phyloP scores from a whole-genome alignment of 2,113 vertebrate genomes.

The Falco punctatus region DNA sequence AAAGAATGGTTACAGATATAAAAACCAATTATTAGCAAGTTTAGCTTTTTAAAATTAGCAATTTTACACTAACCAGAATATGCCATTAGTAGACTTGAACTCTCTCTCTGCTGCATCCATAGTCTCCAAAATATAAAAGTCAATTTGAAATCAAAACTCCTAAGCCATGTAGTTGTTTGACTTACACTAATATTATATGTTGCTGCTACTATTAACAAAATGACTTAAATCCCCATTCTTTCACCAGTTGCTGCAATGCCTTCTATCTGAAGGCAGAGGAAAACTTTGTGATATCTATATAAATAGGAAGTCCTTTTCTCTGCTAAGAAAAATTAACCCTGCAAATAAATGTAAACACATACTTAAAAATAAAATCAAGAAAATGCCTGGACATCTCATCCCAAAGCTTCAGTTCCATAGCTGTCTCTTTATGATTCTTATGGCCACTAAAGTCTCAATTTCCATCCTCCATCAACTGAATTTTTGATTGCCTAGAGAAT shows the following conservation, averaged over 20 bases:
- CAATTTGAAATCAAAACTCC: background rate
- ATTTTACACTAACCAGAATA: background rate
- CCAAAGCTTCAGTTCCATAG: background rate
- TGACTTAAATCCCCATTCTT: background rate
- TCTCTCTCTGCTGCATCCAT: background rate
- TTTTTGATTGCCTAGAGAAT: background rate
- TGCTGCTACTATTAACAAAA: background rate
- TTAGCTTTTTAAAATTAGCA: background rate
- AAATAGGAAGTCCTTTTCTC: background rate
- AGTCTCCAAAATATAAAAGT: background rate
- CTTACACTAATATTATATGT: background rate
- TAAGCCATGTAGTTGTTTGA: background rate
- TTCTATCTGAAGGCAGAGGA: background rate
- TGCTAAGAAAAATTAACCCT: background rate
- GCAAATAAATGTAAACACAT: background rate
- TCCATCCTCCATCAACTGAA: accelerated
- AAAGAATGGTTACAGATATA: background rate
- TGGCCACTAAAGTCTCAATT: background rate
- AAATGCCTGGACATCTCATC: background rate
- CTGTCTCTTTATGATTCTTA: background rate
- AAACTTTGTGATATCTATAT: background rate
- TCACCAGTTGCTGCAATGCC: background rate
- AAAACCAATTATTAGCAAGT: background rate
- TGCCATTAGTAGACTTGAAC: background rate
- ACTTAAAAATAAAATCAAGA: background rate